These are phyloP conservation scores for Pseudorhiza aurosa DNA, from an alignment of 30 jellyfish, hydroid and myxozoan species.

Conservation along the genomic window DNA sequence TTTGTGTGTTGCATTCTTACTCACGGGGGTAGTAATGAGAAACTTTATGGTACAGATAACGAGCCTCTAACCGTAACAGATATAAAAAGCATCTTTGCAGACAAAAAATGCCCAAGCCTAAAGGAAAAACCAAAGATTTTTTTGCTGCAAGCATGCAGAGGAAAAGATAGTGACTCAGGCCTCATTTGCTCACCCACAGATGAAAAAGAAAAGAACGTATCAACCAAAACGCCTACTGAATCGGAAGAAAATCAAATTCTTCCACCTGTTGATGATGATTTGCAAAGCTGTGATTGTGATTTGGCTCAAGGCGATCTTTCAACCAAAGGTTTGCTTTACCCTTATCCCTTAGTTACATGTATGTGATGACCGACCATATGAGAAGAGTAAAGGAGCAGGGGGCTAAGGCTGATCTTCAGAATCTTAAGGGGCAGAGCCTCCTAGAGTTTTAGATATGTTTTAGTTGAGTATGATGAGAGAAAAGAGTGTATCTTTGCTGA, in stretches of 20 bases:
- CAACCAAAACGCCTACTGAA: background rate
- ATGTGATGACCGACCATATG: too few species aligned
- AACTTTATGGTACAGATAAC: constrained; percentile 61
- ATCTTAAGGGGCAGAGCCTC: too few species aligned
- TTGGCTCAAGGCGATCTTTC: too few species aligned
- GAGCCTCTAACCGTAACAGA: background rate
- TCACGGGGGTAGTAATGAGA: constrained; percentile 44
- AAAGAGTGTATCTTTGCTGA: too few species aligned
- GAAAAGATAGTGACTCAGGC: constrained; percentile 11
- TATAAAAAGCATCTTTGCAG: constrained; percentile 25
- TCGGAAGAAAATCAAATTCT: background rate
- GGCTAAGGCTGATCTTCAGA: too few species aligned
- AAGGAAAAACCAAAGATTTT: constrained; percentile 71
- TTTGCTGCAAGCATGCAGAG: constrained; percentile 73
- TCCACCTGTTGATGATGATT: background rate
- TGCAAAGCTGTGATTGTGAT: background rate
- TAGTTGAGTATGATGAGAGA: too few species aligned
- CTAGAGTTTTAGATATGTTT: too few species aligned
- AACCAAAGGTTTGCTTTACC: too few species aligned
- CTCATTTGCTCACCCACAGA: background rate
- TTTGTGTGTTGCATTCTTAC: constrained; percentile 68
- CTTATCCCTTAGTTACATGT: too few species aligned
- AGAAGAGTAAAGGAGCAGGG: too few species aligned
- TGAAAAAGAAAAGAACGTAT: too few species aligned
- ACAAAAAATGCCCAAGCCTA: constrained; percentile 11